Evolutionary conservation across 1,140 invertebrate species (phyloP), one percentile per base, ranked within the genome.

Genomic region (Lepidurus packardi): DNA sequence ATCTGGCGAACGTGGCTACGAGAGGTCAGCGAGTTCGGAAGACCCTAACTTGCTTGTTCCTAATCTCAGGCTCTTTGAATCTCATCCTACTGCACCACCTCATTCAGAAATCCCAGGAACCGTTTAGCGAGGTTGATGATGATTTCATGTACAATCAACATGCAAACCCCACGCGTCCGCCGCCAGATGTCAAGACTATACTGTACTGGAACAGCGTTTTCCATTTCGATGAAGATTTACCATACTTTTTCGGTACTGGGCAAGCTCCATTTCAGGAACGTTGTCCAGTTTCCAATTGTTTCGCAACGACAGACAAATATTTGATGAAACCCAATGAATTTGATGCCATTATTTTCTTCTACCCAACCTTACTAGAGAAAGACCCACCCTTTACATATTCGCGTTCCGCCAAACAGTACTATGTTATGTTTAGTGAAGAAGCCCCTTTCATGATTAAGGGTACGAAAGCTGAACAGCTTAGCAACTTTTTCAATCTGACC

Each of bases 401-500:
- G 9, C 43, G 75, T 11, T 21, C 24, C 0, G 34, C 75, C 5
- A 77, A 45, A 16, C 75, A 77, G 41, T 77, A 11, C 42, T 77
- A 77, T 47, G 75, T 77, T 47, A 16, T 45, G 43, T 21, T 53
- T 25, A 77, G 21, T 43, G 75, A 77, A 44, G 75, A 77, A 45
- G 43, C 75, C 21, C 75, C 75, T 21, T 24, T 24, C 16, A 43
- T 77, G 34, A 21, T 45, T 9, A 42, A 43, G 1, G 43, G 42
- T 11, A 21, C 21, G 43, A 24, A 42, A 16, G 9, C 75, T 34
- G 47, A 43, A 25, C 75, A 42, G 24, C 43, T 77, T 3, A 74
- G 77, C 16, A 74, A 80, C n/a, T 80, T 77, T 43, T 80, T 80
- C 73, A 80, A 80, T 41, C 53, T 80, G 7, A 73, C 79, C 5